phyloP scores from a whole-genome alignment of 2,888 invertebrate genomes.

The Dyspetes luteomarginatus region DNA sequence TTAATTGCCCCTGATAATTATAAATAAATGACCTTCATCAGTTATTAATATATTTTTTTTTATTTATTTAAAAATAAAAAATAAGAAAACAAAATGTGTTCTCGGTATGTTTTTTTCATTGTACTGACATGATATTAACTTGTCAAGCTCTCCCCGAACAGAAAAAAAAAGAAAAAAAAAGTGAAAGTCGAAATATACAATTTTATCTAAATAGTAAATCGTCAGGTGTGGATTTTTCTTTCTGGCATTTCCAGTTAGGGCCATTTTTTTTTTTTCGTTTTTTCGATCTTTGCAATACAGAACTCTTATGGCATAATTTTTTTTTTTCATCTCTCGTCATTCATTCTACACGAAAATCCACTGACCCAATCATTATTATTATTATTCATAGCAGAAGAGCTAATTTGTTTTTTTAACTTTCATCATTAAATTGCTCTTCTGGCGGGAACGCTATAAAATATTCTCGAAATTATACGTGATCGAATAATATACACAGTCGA shows the following conservation, averaged over 20 bases:
- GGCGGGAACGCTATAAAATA: conserved; percentile 21
- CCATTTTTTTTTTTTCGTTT: no score
- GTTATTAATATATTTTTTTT: conserved; percentile 34
- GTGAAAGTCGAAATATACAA: conserved; percentile 34
- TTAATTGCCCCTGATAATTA: conserved; percentile 37
- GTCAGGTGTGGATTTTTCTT: not conserved
- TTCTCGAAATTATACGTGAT: not conserved
- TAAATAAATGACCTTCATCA: conserved; percentile 40
- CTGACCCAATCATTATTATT: not conserved
- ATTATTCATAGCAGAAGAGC: not conserved
- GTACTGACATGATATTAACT: conserved; percentile 26
- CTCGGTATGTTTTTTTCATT: conserved; percentile 19
- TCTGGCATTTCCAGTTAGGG: not conserved
- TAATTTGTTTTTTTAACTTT: not conserved
- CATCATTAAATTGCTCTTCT: conserved; percentile 11
- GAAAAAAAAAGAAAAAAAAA: not conserved
- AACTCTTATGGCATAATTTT: not conserved
- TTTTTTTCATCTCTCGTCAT: conserved; percentile 15
- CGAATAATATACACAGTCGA: conserved; percentile 13
- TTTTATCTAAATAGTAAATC: conserved; percentile 11
- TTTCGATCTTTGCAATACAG: conserved; percentile 1
- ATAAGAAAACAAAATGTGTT: not conserved
- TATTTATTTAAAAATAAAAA: conserved; percentile 31
- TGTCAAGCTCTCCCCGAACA: conserved; percentile 16
- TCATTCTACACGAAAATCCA: conserved; percentile 20